These are phyloP conservation scores for Camptogramma bilineatum DNA, from an alignment of 2,888 invertebrate genomes.

Conservation along the genomic window DNA sequence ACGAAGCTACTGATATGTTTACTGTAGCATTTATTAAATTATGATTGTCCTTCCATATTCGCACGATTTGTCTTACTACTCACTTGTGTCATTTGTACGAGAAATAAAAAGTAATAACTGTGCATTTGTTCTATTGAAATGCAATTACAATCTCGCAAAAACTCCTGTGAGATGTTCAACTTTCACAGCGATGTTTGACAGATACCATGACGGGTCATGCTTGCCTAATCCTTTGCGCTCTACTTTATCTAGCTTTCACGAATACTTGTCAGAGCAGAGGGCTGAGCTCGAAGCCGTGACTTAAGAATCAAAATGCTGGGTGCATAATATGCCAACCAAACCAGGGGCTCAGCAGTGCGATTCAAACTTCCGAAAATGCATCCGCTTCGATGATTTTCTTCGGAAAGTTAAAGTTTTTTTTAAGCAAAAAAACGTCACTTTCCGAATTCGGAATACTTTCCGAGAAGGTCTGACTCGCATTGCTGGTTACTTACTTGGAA, in stretches of 20 bases:
- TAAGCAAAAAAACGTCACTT: no score
- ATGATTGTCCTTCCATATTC: neutral
- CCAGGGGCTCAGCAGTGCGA: no score
- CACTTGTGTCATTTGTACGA: neutral
- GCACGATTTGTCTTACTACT: neutral
- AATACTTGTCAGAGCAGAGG: neutral
- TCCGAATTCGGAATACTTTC: no score
- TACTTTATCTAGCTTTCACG: neutral
- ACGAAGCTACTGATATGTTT: neutral
- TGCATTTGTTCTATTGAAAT: no score
- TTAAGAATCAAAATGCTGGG: neutral
- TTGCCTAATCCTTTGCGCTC: conserved; percentile 2
- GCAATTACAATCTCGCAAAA: neutral
- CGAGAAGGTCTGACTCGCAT: no score
- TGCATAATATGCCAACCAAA: no score
- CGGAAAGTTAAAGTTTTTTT: no score
- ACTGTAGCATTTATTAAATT: neutral
- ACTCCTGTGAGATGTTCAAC: neutral
- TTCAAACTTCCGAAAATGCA: no score
- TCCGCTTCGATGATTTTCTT: no score
- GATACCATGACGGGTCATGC: conserved; percentile 2
- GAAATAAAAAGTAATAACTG: neutral
- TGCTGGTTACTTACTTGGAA: no score
- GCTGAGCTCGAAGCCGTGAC: neutral
- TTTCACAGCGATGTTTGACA: conserved; percentile 1